Evolutionary conservation across 2,797 vertebrate genomes (phyloP).

Genomic region (Propithecus perrieri): DNA sequence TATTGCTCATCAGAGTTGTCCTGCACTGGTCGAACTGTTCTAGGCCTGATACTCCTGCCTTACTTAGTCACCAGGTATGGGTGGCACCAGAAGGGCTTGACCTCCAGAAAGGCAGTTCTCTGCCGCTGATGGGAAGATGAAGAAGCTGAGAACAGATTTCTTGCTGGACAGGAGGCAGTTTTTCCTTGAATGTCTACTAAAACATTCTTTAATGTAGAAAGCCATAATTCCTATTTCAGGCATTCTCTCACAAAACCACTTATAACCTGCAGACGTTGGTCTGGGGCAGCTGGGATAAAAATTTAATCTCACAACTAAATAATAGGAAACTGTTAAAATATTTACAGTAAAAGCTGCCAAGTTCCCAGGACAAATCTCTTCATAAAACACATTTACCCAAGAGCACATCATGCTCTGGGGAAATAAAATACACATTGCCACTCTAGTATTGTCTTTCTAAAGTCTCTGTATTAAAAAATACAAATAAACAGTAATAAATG

Average conservation of each 20-base stretch:
- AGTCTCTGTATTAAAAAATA: conserved; percentile 71
- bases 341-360: conserved; percentile 74
- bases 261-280: conserved; percentile 46
- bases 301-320: conserved; percentile 74
- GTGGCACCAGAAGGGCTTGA: background rate
- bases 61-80: background rate
- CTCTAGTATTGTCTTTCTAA: conserved; percentile 56
- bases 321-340: conserved; percentile 77
- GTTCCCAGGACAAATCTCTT: conserved; percentile 74
- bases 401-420: conserved; percentile 63
- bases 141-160: background rate
- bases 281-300: conserved; percentile 65
- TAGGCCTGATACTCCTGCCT: background rate
- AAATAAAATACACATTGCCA: conserved; percentile 64
- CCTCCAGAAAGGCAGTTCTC: background rate
- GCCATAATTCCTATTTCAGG: background rate
- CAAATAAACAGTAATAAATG: conserved; percentile 69
- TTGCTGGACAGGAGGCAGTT: background rate
- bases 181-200: background rate
- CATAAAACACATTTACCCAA: conserved; percentile 75
- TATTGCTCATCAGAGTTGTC: background rate
- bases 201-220: conserved; percentile 27
- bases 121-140: background rate
- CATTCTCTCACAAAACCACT: background rate
- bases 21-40: background rate